phyloP scores from a whole-genome alignment of 2,113 vertebrate genomes.

The Gymnobelideus leadbeateri region DNA sequence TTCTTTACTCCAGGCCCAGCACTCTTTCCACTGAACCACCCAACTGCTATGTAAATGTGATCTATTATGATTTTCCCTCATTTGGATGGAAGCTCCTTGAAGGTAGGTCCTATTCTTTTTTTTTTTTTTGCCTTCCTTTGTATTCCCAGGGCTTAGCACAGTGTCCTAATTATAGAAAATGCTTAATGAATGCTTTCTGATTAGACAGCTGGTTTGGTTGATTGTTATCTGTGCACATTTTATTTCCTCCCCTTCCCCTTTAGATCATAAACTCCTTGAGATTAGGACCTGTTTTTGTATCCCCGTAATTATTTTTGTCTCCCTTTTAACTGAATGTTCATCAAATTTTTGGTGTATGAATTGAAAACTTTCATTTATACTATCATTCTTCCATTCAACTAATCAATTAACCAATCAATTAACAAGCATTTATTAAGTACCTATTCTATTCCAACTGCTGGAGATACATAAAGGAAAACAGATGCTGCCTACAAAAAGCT shows the following conservation, averaged over 20 bases:
- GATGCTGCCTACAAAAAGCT: neutral
- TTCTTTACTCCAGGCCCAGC: neutral
- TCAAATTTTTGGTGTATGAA: neutral
- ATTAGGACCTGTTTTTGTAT: neutral
- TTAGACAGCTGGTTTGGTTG: neutral
- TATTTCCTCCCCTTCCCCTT: neutral
- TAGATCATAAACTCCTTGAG: neutral
- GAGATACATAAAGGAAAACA: neutral
- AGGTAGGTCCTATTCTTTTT: neutral
- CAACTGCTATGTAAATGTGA: neutral
- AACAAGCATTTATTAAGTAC: neutral
- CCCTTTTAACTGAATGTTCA: neutral
- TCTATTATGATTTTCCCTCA: neutral
- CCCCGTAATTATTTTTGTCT: neutral
- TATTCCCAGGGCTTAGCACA: neutral
- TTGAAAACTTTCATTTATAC: neutral
- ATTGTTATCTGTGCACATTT: neutral
- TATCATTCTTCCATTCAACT: neutral
- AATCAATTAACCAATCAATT: neutral
- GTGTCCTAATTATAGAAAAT: neutral
- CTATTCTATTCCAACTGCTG: neutral
- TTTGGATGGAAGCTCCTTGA: neutral
- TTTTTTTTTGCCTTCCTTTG: neutral
- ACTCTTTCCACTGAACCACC: neutral
- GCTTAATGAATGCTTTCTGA: neutral